Base-by-base conservation (phyloP, 1,140 invertebrate genomes). In the Leguminivora glycinivorella region DNA sequence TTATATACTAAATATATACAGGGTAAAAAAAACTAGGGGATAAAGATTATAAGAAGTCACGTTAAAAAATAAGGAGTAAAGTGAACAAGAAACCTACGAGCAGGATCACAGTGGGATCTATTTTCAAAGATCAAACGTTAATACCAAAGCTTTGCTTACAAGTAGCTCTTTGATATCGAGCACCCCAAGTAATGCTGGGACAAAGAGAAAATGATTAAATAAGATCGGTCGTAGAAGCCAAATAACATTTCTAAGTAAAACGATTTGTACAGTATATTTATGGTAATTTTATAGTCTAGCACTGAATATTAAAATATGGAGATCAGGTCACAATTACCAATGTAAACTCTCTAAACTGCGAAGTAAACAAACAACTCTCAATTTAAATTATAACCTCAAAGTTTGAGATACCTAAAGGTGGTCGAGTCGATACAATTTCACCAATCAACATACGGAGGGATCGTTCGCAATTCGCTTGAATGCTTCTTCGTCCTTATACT, bases 51-150 rank as follows among this genome's bases (percentile, higher is more conserved):
- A 3, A 34, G 1, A 38, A 38, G 12, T 43, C n/a, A 58, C n/a
- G 24, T 31, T 60, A 29, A n/a, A 63, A 63, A 63, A 26, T 63
- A 31, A n/a, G 58, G 58, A 63, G 58, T 26, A 60, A 56, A 56
- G 19, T 60, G 25, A 60, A 60, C 56, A 60, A 63, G 58, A 63
- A 63, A 19, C 47, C 17, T 43, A 17, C 25, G 25, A 60, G 56
- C 24, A 17, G 14, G 25, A 60, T 24, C 24, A 60, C 56, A 60
- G 56, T 60, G 56, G 56, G 25, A 63, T 63, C 58, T 63, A 63
- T 63, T 63, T 63, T 63, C 58, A 34, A 63, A 63, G 58, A 63
- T 63, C 29, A 34, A 63, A 63, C n/a, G 58, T 31, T 63, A 31
- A 63, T 26, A 63, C 56, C 56, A 19, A 58, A 29, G 56, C 26